Conservation (phyloP, 1,140 invertebrate genomes). For the Dreissena polymorpha region DNA sequence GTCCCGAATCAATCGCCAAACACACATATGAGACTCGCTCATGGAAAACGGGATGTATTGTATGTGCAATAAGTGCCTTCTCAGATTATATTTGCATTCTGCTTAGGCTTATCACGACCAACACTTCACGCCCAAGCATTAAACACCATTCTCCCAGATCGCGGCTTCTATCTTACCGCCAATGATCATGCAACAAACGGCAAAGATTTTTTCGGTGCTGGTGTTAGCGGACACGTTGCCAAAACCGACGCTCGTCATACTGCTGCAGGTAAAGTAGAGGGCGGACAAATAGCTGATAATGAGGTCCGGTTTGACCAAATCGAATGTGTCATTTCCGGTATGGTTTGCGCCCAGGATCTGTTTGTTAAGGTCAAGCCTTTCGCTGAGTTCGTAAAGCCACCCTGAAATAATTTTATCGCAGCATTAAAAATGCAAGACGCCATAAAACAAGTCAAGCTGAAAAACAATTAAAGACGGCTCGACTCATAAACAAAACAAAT, state of each 20-base stretch:
- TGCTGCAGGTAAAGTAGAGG: constrained; percentile 97
- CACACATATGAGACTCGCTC: no score
- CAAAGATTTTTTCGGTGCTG: constrained; percentile 93
- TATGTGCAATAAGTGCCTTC: no score
- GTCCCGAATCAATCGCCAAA: no score
- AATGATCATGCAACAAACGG: constrained; percentile 95
- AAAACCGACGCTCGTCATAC: constrained; percentile 97
- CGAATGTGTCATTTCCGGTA: constrained; percentile 57
- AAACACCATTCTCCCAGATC: no score
- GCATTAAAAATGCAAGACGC: no score
- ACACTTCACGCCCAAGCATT: no score
- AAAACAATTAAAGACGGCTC: no score
- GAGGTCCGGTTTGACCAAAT: constrained; percentile 70
- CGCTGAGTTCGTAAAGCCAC: constrained; percentile 76
- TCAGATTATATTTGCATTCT: no score
- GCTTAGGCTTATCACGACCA: no score
- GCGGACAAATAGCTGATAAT: constrained; percentile 90
- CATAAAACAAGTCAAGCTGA: no score
- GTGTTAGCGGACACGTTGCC: constrained; percentile 98
- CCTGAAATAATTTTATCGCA: constrained; percentile 60
- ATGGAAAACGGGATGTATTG: no score
- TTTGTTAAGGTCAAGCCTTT: constrained; percentile 66
- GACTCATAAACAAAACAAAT: no score
- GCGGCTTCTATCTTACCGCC: constrained; percentile 86
- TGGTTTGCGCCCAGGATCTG: constrained; percentile 62